Evolutionary conservation across 1,140 invertebrate species (phyloP).

Genomic region (Sipha flava): DNA sequence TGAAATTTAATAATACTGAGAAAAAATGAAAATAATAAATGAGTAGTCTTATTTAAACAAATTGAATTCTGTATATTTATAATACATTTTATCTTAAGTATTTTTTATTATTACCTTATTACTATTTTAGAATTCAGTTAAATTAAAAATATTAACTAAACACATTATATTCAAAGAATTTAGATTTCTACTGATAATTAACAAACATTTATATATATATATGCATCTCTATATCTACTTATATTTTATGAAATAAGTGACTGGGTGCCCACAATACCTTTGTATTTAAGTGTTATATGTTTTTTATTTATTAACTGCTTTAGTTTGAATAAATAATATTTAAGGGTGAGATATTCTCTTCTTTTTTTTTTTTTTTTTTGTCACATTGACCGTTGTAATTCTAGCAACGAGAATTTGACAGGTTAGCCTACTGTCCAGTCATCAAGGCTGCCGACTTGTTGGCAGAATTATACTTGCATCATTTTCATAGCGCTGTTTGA

Average conservation of each 20-base stretch:
- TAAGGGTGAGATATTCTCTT: background rate
- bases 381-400: conserved; percentile 19
- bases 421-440: conserved; percentile 23
- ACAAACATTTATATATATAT: background rate
- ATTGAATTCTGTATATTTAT: background rate
- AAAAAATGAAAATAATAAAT: background rate
- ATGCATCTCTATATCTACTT: background rate
- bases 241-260: background rate
- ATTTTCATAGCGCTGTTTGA: conserved; percentile 1
- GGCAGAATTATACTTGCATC: conserved; percentile 17
- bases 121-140: background rate
- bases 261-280: background rate
- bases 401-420: conserved; percentile 28
- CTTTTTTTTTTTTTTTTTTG: conserved; percentile 7
- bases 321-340: background rate
- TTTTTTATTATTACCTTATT: background rate
- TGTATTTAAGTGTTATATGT: background rate
- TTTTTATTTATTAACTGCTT: background rate
- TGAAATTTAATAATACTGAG: background rate
- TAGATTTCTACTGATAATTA: background rate
- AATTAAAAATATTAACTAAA: background rate
- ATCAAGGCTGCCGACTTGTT: conserved; percentile 8
- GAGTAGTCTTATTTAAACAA: background rate
- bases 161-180: background rate
- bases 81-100: background rate